Evolutionary conservation across 2,797 vertebrate species (phyloP), one percentile per base, ranked within the genome.

Genomic region (Nothura maculosa): DNA sequence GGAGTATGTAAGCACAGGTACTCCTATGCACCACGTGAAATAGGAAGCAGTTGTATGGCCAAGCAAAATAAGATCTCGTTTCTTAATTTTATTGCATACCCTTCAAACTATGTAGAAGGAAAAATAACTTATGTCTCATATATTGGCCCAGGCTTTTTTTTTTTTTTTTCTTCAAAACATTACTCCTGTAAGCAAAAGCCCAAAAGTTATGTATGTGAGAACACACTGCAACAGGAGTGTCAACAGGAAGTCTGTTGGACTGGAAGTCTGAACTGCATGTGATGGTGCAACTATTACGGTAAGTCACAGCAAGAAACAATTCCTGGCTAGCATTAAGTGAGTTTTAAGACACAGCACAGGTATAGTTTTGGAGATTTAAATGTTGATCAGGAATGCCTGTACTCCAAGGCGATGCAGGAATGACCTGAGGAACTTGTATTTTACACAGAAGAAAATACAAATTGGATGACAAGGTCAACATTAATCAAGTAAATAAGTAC

Each of bases 401-500:
- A 28, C 68, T 48, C 22, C 43, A 85, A 90, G 68, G 15, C 57
- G 85, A 72, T 45, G 68, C 48, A 89, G 66, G 36, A 55, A 36
- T 86, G 47, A 84, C 61, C 43, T 61, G 43, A 47, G 22, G 30
- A 96, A 48, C 45, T 90, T 76, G 20, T 89, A 32, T 58, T 25
- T 38, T 57, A 60, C 78, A 82, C 79, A 25, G 30, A 86, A 61
- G 43, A 69, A 95, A 88, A 93, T 85, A 55, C 62, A 67, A 60
- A 38, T 69, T 79, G 52, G 67, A 91, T 86, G 74, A 79, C 82
- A 89, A 92, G 76, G 45, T 87, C 79, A 95, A 67, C 70, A 81
- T 81, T 90, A 92, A 87, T 90, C 24, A 69, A 76, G 27, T 18
- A 17, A 69, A n/a, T 81, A 88, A 94, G 67, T 81, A 52, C 66